These are phyloP conservation scores for Batillaria attramentaria DNA, from an alignment of 1,140 invertebrate species.

Conservation along the genomic window DNA sequence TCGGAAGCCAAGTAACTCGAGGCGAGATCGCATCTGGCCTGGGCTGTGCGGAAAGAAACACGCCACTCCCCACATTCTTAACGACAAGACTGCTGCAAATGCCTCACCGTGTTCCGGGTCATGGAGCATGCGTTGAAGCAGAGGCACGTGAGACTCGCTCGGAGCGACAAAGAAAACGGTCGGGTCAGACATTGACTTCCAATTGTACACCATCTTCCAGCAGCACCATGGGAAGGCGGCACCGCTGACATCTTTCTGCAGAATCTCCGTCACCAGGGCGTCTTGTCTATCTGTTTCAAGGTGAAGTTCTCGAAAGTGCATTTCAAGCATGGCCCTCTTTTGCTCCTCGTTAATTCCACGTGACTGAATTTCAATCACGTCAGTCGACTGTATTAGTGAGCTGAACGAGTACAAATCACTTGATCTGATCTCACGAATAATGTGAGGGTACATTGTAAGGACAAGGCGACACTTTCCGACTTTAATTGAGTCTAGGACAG, in stretches of 20 bases:
- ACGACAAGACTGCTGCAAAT: too few relatives aligned
- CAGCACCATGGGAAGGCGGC: slow-evolving; percentile 24
- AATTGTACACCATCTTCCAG: not conserved
- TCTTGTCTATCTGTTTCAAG: not conserved
- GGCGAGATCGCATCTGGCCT: too few relatives aligned
- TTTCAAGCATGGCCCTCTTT: not conserved
- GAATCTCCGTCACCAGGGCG: not conserved
- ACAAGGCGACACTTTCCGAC: not conserved
- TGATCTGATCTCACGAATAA: not conserved
- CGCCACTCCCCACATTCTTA: too few relatives aligned
- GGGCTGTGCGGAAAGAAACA: too few relatives aligned
- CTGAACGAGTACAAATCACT: not conserved
- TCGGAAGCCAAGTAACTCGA: too few relatives aligned
- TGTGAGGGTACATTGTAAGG: slow-evolving; percentile 18
- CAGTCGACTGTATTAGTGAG: not conserved
- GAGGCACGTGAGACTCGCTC: too few relatives aligned
- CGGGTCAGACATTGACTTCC: not conserved
- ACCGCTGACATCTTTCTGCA: slow-evolving; percentile 18
- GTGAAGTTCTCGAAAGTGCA: not conserved
- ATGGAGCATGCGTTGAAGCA: too few relatives aligned
- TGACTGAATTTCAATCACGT: not conserved
- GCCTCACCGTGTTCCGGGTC: too few relatives aligned
- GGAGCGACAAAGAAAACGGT: too few relatives aligned
- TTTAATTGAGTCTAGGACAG: not conserved
- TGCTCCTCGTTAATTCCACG: not conserved